Conservation (phyloP, 2,888 invertebrate genomes). For the Aphidius colemani region DNA sequence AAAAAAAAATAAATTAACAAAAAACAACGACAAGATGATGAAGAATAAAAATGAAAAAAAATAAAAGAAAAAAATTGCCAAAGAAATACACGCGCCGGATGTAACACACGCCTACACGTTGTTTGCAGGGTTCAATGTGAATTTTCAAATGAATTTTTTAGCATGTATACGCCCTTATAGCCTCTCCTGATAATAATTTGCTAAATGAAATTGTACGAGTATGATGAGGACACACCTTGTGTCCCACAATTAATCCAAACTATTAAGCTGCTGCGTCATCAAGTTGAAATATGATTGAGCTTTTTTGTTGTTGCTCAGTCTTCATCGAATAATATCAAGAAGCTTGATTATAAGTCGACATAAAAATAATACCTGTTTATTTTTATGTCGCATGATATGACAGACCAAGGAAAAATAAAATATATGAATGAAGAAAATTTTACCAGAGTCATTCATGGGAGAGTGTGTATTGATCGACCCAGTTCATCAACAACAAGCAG, state of each 20-base stretch:
- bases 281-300: no score
- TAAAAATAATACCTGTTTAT: conserved; percentile 6
- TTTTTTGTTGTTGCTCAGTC: no score
- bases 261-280: no score
- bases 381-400: no score
- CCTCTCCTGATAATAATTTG: conserved; percentile 36
- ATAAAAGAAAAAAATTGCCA: conserved; percentile 15
- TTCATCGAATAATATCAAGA: no score
- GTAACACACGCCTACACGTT: conserved; percentile 37
- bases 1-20: not conserved
- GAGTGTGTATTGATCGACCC: not conserved
- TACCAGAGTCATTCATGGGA: not conserved
- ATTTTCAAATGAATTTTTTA: conserved; percentile 39
- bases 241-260: not conserved
- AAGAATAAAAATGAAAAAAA: conserved; percentile 18
- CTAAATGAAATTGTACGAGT: conserved; percentile 39
- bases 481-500: no score
- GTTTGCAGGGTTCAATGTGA: conserved; percentile 6
- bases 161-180: conserved; percentile 27
- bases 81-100: conserved; percentile 37
- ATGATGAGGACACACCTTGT: conserved; percentile 56
- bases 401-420: no score
- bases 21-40: not conserved
- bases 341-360: not conserved
- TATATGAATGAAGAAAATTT: not conserved